Base-by-base conservation (phyloP, 37 sponge, comb jelly and placozoan genomes). In the Oopsacas minuta region DNA sequence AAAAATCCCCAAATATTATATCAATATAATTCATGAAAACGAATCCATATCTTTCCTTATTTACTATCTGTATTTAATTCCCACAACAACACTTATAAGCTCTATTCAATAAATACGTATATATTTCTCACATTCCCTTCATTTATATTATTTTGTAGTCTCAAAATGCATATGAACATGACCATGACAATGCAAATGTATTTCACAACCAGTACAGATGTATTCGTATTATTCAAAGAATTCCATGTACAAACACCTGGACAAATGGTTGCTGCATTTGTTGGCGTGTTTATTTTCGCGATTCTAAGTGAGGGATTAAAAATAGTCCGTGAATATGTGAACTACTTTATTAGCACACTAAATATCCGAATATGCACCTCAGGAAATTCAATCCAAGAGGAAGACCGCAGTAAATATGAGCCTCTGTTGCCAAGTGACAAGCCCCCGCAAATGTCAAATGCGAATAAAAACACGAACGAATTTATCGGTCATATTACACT, bases 291-390 rank as follows among this genome's bases (percentile, higher is more conserved):
- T 83, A 7, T 89, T 8, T 22, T 85, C 32, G 92, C 92, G 0
- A 36, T 89, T 0, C 49, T 91, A 30, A 89, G 87, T 61, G 92
- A 91, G 81, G 92, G 88, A 0, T 83, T 91, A 36, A 89, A 89
- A 84, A 84, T 85, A 1, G 51, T 91, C 0, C 37, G 92, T 0
- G 91, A 91, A 85, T 86, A 38, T 39, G 51, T 91, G 32, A 52
- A 86, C 36, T 86, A 81, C 42, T 37, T n/a, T 38, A 34, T 34
- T 81, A 34, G 20, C 7, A 42, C 81, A 25, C 36, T 37, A 28
- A 36, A 38, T 82, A 37, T 8, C 8, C 5, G 36, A 7, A 25
- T 61, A 3, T 69, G 22, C 42, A 8, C 5, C 82, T 12, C 35
- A 25, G 35, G 25, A 37, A 12, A 17, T 1, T 0, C 49, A 82